A percentile compares a stretch with the other conserved stretches of the same genome.
Conservation (phyloP, 2,888 invertebrate species). For the Acanthosepion lycidas region DNA sequence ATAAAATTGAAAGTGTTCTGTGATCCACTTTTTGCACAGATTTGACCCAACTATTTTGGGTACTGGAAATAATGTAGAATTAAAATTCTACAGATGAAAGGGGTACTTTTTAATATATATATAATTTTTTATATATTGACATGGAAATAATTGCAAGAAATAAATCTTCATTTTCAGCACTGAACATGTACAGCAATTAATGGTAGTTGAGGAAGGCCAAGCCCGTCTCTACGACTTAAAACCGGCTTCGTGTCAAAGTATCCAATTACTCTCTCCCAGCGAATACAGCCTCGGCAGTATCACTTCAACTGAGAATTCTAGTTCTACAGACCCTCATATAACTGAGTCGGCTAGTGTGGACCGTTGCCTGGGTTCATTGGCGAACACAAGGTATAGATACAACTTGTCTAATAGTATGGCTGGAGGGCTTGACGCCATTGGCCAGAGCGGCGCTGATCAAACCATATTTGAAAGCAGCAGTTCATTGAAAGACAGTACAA, state of each 20-base stretch:
- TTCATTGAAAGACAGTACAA: not conserved
- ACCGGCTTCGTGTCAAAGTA: conserved; percentile 38
- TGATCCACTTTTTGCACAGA: too few relatives aligned
- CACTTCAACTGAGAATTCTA: not conserved
- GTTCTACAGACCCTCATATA: not conserved
- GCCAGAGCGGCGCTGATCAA: not conserved
- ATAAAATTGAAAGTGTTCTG: too few relatives aligned
- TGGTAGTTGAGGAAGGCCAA: conserved; percentile 34
- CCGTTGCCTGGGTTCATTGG: not conserved
- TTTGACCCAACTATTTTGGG: too few relatives aligned
- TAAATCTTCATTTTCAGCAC: not conserved
- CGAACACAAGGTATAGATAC: not conserved
- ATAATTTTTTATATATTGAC: too few relatives aligned
- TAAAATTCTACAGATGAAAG: too few relatives aligned
- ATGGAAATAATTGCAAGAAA: too few relatives aligned
- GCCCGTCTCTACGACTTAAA: conserved; percentile 39
- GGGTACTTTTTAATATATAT: too few relatives aligned
- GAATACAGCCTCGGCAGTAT: not conserved
- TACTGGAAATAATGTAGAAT: too few relatives aligned
- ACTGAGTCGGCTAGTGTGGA: not conserved
- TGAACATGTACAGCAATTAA: conserved; percentile 33
- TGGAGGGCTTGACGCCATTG: not conserved
- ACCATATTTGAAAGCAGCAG: not conserved
- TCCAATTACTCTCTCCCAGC: conserved; percentile 34
- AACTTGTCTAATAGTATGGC: conserved; percentile 37